Base-by-base conservation (phyloP, 2,113 vertebrate species). In the Calidris pugnax region DNA sequence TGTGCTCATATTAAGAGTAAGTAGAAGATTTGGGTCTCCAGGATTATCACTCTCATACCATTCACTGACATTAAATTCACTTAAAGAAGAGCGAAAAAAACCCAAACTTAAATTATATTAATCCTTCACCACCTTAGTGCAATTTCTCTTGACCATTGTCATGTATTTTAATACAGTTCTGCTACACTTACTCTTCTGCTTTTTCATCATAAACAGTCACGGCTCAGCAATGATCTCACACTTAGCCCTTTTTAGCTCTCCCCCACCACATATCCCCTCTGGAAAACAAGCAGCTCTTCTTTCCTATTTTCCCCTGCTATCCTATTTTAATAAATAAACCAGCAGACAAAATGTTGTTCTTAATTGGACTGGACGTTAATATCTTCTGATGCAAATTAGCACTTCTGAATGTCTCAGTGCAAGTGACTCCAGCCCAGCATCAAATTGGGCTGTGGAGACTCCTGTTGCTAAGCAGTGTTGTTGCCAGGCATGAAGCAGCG, bases 331-430 rank as follows among this genome's bases (percentile, higher is more conserved):
- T 89, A 96, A 96, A 86, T 84, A 95, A 95, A 62, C 66, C 53
- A 83, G 35, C 63, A 87, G 56, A 91, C 48, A 93, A 92, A 87
- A 73, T 86, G 68, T 85, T 87, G 33, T 75, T 92, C 66, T 41
- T 96, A 92, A 95, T 92, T 94, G 78, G 74, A 91, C 41, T 67
- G 74, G 86, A 94, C 24, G 3, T 89, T 92, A 92, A 81, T 95
- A 90, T 82, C 35, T 75, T 86, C 53, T 90, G 63, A 89, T 92
- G 81, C 92, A 96, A 95, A 95, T 96, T 66, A 85, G 69, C 43
- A 76, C 67, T 83, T 93, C 47, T 82, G 66, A 64, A 85, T 35
- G 8, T 74, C 56, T 91, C 35, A 6, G 37, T 24, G 57, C 67
- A 85, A 91, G 35, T 92, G 57, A 69, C 32, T 75, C 47, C 66